Conservation (phyloP, 1,140 invertebrate genomes). For the Drosophila ananassae region DNA sequence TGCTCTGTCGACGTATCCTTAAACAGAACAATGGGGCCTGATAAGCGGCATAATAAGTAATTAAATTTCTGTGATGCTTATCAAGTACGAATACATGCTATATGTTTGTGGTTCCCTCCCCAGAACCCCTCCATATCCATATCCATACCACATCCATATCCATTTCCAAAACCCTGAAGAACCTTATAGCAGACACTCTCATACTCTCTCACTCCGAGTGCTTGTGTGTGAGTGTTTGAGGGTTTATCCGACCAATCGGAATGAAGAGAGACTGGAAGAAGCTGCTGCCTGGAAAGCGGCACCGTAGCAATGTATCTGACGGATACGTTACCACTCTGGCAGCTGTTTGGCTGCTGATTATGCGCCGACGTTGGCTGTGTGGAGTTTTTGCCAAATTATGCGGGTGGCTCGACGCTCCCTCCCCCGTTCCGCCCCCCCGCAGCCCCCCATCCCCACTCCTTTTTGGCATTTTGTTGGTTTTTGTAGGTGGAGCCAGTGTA, state of each 20-base stretch:
- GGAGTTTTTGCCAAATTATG: constrained; percentile 79
- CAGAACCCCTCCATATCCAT: neutral
- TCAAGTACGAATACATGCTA: constrained; percentile 24
- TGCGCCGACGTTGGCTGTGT: constrained; percentile 70
- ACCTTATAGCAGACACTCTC: constrained; percentile 26
- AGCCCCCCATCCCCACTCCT: constrained; percentile 16
- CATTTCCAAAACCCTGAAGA: constrained; percentile 3
- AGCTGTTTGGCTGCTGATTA: constrained; percentile 66
- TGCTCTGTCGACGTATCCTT: constrained; percentile 29
- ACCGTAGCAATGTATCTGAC: constrained; percentile 36
- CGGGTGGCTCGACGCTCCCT: constrained; percentile 59
- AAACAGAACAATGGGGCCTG: constrained; percentile 43
- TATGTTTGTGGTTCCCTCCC: neutral
- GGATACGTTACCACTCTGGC: constrained; percentile 50
- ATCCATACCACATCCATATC: neutral
- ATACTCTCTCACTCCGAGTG: neutral
- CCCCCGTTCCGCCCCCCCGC: neutral
- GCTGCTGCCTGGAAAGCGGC: constrained; percentile 41
- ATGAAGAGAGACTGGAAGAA: constrained; percentile 51
- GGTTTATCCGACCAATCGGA: constrained; percentile 75
- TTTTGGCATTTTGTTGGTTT: constrained; percentile 55
- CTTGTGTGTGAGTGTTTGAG: constrained; percentile 12
- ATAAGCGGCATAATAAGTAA: constrained; percentile 72
- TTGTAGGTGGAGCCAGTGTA: constrained; percentile 77
- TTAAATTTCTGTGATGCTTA: constrained; percentile 69